phyloP scores from a whole-genome alignment of 2,113 vertebrate genomes.

The Hylia prasina region DNA sequence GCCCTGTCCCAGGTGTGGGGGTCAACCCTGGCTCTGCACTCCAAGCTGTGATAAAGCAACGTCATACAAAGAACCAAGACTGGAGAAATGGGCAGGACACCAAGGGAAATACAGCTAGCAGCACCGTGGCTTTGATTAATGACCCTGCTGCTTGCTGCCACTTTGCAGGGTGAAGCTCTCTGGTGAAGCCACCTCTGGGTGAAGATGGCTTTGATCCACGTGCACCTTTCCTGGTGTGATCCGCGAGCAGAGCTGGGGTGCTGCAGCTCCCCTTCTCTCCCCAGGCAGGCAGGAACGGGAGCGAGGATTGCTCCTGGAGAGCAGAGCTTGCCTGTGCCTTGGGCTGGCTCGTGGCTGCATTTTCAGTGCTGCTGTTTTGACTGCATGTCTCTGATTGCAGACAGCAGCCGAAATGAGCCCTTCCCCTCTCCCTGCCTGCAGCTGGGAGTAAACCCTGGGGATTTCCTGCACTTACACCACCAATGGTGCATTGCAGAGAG shows the following conservation, averaged over 20 bases:
- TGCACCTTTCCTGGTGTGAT: neutral
- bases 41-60: neutral
- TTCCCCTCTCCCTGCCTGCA: neutral
- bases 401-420: neutral
- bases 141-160: neutral
- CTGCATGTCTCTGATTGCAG: neutral
- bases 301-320: neutral
- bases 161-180: neutral
- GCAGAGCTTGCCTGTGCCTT: neutral
- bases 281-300: rapidly evolving
- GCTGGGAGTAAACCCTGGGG: slow-evolving; percentile 13
- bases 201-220: neutral
- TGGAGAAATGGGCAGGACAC: neutral
- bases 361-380: neutral
- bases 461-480: slow-evolving; percentile 22
- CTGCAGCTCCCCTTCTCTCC: neutral
- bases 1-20: neutral
- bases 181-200: neutral
- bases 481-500: slow-evolving; percentile 13
- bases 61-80: neutral
- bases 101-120: neutral
- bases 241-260: neutral
- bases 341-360: neutral
- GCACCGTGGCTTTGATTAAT: neutral
- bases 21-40: neutral